Evolutionary conservation across 2,113 vertebrate genomes (phyloP).

Genomic region (Spermophilus dauricus): DNA sequence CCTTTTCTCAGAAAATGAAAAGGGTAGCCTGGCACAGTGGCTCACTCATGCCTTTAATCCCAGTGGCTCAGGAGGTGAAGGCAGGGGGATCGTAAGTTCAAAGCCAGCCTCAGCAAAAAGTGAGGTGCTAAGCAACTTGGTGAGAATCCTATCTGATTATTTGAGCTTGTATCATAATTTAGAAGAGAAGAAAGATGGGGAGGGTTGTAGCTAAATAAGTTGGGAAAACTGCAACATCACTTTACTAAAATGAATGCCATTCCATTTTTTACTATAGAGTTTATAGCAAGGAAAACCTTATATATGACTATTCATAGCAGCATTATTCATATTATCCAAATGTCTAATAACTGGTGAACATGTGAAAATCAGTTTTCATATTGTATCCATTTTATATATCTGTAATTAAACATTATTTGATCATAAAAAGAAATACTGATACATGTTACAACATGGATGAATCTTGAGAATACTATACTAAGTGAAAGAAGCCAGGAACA

Average conservation of each 20-base stretch:
- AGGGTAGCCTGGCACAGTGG: no score
- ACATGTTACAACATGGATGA: background rate
- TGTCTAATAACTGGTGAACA: background rate
- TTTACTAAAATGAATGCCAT: background rate
- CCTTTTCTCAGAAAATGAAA: no score
- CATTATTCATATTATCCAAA: background rate
- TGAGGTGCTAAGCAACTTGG: no score
- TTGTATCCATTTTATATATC: background rate
- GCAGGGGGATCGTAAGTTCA: no score
- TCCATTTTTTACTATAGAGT: conserved; percentile 46
- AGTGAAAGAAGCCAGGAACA: background rate
- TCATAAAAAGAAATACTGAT: background rate
- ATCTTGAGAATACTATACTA: background rate
- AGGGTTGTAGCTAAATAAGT: background rate
- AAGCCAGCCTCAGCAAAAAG: no score
- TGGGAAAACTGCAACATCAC: background rate
- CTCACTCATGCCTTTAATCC: no score
- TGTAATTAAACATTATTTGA: background rate
- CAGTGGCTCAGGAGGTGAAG: no score
- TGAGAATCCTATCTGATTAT: background rate
- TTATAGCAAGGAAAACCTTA: background rate
- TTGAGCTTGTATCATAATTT: conserved; percentile 27
- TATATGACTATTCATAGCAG: background rate
- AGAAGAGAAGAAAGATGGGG: background rate
- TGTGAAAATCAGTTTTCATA: background rate